Conservation (phyloP, 2,797 vertebrate species). For the Phalloptychus januarius region DNA sequence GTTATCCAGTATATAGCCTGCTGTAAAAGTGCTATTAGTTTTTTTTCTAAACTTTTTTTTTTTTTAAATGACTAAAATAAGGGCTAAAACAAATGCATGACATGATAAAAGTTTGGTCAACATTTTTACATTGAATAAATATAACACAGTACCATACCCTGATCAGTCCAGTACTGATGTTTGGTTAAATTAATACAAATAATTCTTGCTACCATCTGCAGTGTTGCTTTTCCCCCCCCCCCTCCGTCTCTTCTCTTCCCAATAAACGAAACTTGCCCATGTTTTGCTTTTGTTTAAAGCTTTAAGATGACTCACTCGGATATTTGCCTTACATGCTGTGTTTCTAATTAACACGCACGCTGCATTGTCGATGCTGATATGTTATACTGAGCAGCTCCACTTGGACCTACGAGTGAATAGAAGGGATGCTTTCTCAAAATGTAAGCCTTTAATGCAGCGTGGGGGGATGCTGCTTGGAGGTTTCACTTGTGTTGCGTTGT, state of each 20-base stretch:
- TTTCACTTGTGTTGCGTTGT: constrained; percentile 44
- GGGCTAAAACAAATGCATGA: background rate
- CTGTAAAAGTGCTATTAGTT: background rate
- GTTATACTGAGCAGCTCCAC: background rate
- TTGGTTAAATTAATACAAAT: background rate
- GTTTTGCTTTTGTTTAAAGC: background rate
- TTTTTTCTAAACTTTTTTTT: background rate
- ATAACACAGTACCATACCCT: background rate
- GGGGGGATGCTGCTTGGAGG: constrained; percentile 18
- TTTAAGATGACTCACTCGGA: background rate
- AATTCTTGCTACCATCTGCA: background rate
- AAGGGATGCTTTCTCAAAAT: constrained; percentile 5
- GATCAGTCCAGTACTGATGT: background rate
- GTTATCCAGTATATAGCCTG: background rate
- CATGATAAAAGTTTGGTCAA: background rate
- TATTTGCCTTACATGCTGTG: background rate
- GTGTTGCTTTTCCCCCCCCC: background rate
- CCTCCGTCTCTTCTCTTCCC: background rate
- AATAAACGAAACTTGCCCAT: background rate
- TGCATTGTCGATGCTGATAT: background rate
- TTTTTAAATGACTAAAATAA: background rate
- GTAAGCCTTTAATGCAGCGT: background rate
- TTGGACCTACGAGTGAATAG: constrained; percentile 3
- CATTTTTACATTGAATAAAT: background rate
- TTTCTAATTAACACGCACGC: background rate